Percentiles rank a stretch among this genome's conserved stretches.
Evolutionary conservation across 2,113 vertebrate species (phyloP).

Genomic region (Xenopus laevis): DNA sequence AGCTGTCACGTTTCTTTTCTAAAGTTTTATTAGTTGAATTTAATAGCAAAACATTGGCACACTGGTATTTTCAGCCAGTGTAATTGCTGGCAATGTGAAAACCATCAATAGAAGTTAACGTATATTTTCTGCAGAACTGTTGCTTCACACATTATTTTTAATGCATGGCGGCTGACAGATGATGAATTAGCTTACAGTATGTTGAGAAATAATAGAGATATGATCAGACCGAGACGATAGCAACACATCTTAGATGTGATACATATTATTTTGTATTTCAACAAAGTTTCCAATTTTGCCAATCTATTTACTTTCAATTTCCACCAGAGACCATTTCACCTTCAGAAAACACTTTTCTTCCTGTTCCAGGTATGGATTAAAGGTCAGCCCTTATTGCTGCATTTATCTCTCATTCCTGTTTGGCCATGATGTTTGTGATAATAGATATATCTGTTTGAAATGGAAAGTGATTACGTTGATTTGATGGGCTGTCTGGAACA

Average conservation of each 20-base stretch:
- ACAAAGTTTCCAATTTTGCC: slow-evolving; percentile 48
- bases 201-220: slow-evolving; percentile 32
- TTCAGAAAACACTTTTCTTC: slow-evolving; percentile 53
- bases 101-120: neutral
- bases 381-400: slow-evolving; percentile 38
- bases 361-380: slow-evolving; percentile 39
- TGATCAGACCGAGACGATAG: slow-evolving; percentile 12
- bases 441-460: slow-evolving; percentile 54
- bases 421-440: slow-evolving; percentile 45
- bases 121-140: slow-evolving; percentile 3
- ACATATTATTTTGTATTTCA: slow-evolving; percentile 45
- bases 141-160: slow-evolving; percentile 10
- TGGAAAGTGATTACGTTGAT: slow-evolving; percentile 50
- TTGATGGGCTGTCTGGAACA: slow-evolving; percentile 52
- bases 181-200: slow-evolving; percentile 28
- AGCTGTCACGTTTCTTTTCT: too few species aligned
- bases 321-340: slow-evolving; percentile 55
- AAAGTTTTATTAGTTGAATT: too few species aligned
- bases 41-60: too few species aligned
- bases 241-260: slow-evolving; percentile 9
- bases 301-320: slow-evolving; percentile 58
- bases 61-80: too few species aligned
- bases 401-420: slow-evolving; percentile 51
- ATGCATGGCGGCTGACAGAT: neutral
- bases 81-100: too few species aligned